Percentiles rank a stretch among this genome's conserved stretches.
phyloP scores from a whole-genome alignment of 2,888 invertebrate species.

The Netelia melanura region DNA sequence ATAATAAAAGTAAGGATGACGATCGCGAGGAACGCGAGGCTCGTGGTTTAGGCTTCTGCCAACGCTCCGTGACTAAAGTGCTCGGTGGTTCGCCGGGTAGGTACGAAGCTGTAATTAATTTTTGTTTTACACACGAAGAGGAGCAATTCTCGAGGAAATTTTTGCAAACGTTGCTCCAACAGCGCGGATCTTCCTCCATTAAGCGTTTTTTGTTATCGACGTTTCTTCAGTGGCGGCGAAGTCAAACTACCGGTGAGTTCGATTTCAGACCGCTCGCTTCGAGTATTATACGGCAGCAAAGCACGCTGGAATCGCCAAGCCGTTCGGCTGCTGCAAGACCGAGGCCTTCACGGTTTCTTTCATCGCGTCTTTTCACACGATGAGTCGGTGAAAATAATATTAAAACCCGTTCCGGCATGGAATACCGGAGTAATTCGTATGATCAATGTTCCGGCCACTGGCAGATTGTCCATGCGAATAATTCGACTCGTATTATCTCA shows the following conservation, averaged over 20 bases:
- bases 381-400: constrained; percentile 78
- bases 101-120: constrained; percentile 58
- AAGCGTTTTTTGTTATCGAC: constrained; percentile 54
- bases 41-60: constrained; percentile 30
- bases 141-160: constrained; percentile 8
- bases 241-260: constrained; percentile 22
- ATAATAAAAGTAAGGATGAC: constrained; percentile 5
- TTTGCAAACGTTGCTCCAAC: constrained; percentile 6
- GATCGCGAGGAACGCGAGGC: neutral
- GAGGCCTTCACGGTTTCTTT: constrained; percentile 79
- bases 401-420: constrained; percentile 68
- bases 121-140: constrained; percentile 37
- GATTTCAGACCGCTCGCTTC: constrained; percentile 20
- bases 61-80: constrained; percentile 30
- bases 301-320: constrained; percentile 6
- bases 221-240: constrained; percentile 24
- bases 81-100: constrained; percentile 13
- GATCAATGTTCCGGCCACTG: constrained; percentile 28
- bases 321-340: constrained; percentile 46
- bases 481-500: constrained; percentile 40
- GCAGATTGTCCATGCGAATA: constrained; percentile 26
- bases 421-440: constrained; percentile 56
- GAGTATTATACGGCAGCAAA: constrained; percentile 6
- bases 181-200: constrained; percentile 40
- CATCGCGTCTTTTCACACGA: constrained; percentile 74